phyloP scores from a whole-genome alignment of 2,888 invertebrate species.

The Lycia hirtaria region DNA sequence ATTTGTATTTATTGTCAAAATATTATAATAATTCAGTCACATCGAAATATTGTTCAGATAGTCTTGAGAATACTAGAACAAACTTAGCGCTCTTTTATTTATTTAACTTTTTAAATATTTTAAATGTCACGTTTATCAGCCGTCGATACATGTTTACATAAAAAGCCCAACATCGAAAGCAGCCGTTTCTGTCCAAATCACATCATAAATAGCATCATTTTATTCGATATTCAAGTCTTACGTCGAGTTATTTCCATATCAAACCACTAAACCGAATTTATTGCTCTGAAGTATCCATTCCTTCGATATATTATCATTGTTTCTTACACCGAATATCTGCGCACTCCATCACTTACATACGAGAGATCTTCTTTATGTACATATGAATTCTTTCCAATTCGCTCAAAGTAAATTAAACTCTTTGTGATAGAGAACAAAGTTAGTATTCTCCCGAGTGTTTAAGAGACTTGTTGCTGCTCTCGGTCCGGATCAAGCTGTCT shows the following conservation, averaged over 20 bases:
- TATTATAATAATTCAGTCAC: too few species aligned
- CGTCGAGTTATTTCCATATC: conserved; percentile 38
- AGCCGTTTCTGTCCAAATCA: conserved; percentile 32
- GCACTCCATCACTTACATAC: conserved; percentile 67
- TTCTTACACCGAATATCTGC: conserved; percentile 45
- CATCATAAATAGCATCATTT: conserved; percentile 29
- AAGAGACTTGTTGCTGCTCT: conserved; percentile 77
- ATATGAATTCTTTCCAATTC: conserved; percentile 58
- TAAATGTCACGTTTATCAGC: too few species aligned
- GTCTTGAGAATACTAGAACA: too few species aligned
- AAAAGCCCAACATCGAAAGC: conserved; percentile 16
- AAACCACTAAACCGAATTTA: conserved; percentile 40
- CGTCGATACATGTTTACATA: background rate
- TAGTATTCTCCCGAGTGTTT: conserved; percentile 56
- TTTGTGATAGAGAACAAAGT: conserved; percentile 56
- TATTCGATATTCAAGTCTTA: conserved; percentile 28
- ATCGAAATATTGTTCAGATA: too few species aligned
- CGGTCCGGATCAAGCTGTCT: conserved; percentile 78
- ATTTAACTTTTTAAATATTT: too few species aligned
- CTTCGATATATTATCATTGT: conserved; percentile 50
- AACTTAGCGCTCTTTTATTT: too few species aligned
- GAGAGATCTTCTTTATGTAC: conserved; percentile 66
- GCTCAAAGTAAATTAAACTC: conserved; percentile 55
- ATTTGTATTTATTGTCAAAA: too few species aligned
- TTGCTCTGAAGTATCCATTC: conserved; percentile 43